Base-by-base conservation (phyloP, 2,888 invertebrate species). In the Gymnoscelis rufifasciata region DNA sequence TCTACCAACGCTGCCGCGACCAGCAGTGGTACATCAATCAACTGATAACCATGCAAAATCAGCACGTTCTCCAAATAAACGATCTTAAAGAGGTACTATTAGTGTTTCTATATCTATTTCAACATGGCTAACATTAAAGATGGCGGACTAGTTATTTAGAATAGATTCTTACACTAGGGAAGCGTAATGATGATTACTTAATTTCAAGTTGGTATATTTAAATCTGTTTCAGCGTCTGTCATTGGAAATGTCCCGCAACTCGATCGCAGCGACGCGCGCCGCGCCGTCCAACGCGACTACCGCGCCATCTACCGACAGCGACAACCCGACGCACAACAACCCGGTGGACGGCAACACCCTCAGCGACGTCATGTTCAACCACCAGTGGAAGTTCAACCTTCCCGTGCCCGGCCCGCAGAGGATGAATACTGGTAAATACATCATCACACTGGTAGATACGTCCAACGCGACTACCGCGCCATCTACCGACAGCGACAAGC, bases 11-110 rank as follows among this genome's bases (percentile, higher is more conserved):
- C 44, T 96, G 96, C 73, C 91, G 97, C 53, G 97, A 97, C 81
- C 96, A 96, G 71, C 95, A 96, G 74, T 96, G 95, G 95, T 95
- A 95, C 74, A 96, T 97, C 57, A 93, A 92, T 71, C 96, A 96
- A 75, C 84, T 97, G 50, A 91, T 95, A 59, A 91, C 93, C 7
- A 90, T 94, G 62, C 95, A 96, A 77, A 92, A 92, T 66, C 95
- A 95, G 68, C 93, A 95, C 64, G 88, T 93, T 19, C 90, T 92
- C 39, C 95, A 96, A 76, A 93, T 96, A 46, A 94, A 93, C 78
- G 94, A 95, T 83, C 90, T 96, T 49, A 95, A 95, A 83, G 95
- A 95, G 90, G 92, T 92, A 82, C n/a, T n/a, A n/a, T n/a, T n/a
- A n/a, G n/a, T n/a, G n/a, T n/a, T n/a, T n/a, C n/a, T n/a, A n/a